phyloP scores from a whole-genome alignment of 2,888 invertebrate species.

The Drosophila crucigera region DNA sequence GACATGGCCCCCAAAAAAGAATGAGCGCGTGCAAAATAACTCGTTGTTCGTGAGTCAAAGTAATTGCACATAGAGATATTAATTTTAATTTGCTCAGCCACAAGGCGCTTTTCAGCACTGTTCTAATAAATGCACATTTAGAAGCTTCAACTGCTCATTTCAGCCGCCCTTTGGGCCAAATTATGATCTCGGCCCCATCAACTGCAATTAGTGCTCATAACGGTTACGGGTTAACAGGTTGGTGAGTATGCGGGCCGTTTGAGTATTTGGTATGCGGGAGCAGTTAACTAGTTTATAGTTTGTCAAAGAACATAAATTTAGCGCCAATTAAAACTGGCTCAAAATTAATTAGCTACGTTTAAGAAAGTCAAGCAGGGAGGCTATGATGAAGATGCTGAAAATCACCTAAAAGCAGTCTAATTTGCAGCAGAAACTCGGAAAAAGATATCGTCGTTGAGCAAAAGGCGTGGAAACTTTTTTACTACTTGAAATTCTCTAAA shows the following conservation, averaged over 20 bases:
- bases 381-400: not conserved
- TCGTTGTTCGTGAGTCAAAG: constrained; percentile 7
- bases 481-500: not conserved
- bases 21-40: not conserved
- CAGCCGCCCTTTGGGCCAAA: constrained; percentile 4
- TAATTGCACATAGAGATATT: constrained; percentile 35
- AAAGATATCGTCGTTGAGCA: not conserved
- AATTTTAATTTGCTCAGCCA: constrained; percentile 24
- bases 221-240: no score
- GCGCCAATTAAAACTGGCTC: not conserved
- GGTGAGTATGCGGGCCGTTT: not conserved
- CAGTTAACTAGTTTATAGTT: constrained; percentile 16
- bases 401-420: not conserved
- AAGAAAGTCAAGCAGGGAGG: not conserved
- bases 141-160: constrained; percentile 1
- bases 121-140: constrained; percentile 15
- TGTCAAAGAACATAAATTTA: constrained; percentile 27
- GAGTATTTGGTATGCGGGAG: not conserved
- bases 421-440: not conserved
- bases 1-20: constrained; percentile 7
- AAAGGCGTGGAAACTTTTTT: not conserved
- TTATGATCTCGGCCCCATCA: constrained; percentile 27
- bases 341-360: constrained; percentile 17
- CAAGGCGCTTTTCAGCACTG: not conserved
- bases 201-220: constrained; percentile 52